These are phyloP conservation scores for Mormyrops attenuatus DNA, from an alignment of 2,797 vertebrate species.

Conservation along the genomic window DNA sequence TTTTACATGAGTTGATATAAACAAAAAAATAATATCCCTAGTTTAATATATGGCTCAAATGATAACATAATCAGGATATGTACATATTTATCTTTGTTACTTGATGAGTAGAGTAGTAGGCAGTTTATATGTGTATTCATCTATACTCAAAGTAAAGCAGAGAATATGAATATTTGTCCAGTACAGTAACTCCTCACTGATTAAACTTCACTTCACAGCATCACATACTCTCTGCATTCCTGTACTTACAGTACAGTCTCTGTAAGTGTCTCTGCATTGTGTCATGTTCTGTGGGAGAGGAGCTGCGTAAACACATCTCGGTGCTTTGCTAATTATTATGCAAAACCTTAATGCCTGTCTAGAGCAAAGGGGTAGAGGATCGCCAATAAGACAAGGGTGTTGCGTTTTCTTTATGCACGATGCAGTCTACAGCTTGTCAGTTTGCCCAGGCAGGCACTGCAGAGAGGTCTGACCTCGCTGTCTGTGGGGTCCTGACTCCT, in stretches of 20 bases:
- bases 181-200: background rate
- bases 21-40: background rate
- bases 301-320: background rate
- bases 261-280: background rate
- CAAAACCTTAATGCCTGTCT: background rate
- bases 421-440: background rate
- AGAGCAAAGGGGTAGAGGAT: background rate
- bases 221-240: background rate
- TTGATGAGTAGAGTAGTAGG: background rate
- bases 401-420: background rate
- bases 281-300: background rate
- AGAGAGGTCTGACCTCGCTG: constrained; percentile 1
- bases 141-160: background rate
- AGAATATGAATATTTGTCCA: background rate
- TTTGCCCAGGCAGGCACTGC: background rate
- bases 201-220: background rate
- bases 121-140: background rate
- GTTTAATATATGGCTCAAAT: background rate
- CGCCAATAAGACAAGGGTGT: background rate
- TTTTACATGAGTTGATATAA: background rate
- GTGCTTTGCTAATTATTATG: background rate
- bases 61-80: background rate
- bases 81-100: background rate
- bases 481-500: background rate
- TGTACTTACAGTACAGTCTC: background rate